phyloP scores from a whole-genome alignment of 2,797 vertebrate species.

The Poeciliopsis gracilis region DNA sequence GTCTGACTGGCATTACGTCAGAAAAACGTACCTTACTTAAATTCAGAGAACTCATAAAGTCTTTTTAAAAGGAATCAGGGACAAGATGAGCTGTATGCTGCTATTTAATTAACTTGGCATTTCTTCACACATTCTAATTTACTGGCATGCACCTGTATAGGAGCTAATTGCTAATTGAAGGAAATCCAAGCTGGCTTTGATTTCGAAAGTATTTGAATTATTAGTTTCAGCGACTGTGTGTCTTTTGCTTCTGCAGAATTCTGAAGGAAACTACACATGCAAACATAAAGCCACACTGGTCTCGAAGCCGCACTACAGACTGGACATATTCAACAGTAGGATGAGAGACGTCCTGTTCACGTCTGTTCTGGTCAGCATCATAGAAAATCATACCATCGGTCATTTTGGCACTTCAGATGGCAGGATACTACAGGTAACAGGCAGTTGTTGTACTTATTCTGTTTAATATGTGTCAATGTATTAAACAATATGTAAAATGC shows the following conservation, averaged over 20 bases:
- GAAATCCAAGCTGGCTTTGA: background rate
- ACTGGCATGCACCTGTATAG: background rate
- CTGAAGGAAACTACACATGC: slow-evolving; percentile 78
- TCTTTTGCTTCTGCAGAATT: slow-evolving; percentile 60
- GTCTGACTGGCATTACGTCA: background rate
- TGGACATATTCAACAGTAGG: slow-evolving; percentile 89
- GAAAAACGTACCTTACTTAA: background rate
- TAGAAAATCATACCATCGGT: slow-evolving; percentile 84
- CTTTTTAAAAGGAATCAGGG: background rate
- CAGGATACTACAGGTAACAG: slow-evolving; percentile 88
- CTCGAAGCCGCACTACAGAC: slow-evolving; percentile 73
- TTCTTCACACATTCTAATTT: background rate
- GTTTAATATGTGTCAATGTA: background rate
- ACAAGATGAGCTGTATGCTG: background rate
- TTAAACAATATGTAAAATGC: background rate
- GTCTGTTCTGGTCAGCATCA: slow-evolving; percentile 85
- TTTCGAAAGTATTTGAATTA: background rate
- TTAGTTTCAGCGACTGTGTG: slow-evolving; percentile 13
- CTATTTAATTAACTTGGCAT: background rate
- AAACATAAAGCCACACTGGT: slow-evolving; percentile 84
- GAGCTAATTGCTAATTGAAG: background rate
- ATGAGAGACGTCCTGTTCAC: slow-evolving; percentile 86
- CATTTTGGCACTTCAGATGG: slow-evolving; percentile 92
- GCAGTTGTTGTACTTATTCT: background rate
- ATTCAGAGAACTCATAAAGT: background rate